Conservation (phyloP, 2,888 invertebrate species). For the Plagodis dolabraria region DNA sequence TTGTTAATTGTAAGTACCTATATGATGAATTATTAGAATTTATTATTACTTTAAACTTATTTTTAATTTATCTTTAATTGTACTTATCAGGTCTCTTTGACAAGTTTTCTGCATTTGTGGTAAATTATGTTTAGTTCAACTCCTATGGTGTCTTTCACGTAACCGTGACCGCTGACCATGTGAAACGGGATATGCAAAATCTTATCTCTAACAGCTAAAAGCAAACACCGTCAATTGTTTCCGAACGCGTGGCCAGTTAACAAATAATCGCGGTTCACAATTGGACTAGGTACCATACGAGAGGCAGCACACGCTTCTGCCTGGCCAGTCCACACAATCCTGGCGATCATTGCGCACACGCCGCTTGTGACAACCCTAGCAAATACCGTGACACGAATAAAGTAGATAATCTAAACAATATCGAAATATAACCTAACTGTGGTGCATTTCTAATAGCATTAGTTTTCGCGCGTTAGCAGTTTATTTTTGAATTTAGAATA, state of each 20-base stretch:
- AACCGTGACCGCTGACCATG: conserved; percentile 43
- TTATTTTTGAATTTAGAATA: conserved; percentile 19
- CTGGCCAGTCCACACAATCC: conserved; percentile 73
- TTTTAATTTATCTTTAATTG: too few relatives aligned
- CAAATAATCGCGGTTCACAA: conserved; percentile 80
- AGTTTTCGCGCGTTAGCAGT: conserved; percentile 16
- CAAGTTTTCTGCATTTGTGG: too few relatives aligned
- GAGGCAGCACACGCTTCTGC: conserved; percentile 60
- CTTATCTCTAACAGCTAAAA: conserved; percentile 69
- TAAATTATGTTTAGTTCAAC: too few relatives aligned
- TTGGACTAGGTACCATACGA: conserved; percentile 73
- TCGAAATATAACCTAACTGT: conserved; percentile 1
- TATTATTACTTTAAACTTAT: too few relatives aligned
- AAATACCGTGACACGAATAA: conserved; percentile 32
- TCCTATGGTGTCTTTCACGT: conserved; percentile 8
- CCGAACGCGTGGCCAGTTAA: conserved; percentile 82
- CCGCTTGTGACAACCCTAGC: conserved; percentile 48
- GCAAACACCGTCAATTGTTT: conserved; percentile 79
- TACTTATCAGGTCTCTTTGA: too few relatives aligned
- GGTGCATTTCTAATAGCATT: background rate
- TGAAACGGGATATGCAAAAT: conserved; percentile 67
- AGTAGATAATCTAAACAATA: conserved; percentile 5
- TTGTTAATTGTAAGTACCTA: too few relatives aligned
- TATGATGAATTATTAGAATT: too few relatives aligned
- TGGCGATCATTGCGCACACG: conserved; percentile 70